Conservation (phyloP, 2,113 vertebrate species). For the Catharus fuscescens region DNA sequence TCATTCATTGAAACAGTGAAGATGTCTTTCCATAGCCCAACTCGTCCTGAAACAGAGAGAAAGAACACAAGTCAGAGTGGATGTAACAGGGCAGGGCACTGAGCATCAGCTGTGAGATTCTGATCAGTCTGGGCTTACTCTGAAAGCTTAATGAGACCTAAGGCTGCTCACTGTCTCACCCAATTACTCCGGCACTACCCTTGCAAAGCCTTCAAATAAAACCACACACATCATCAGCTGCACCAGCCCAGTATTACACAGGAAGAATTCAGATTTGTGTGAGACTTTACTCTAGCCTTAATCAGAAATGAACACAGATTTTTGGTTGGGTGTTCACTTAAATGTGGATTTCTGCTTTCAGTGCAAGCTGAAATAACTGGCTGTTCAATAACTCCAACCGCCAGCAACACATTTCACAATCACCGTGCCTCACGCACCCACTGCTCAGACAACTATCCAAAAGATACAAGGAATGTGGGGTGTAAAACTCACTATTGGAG, state of each 20-base stretch:
- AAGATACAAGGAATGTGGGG: not conserved
- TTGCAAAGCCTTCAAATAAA: not conserved
- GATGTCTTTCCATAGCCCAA: conserved; percentile 97
- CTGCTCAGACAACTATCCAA: not conserved
- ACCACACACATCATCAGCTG: not conserved
- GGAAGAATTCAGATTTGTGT: not conserved
- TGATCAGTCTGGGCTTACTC: not conserved
- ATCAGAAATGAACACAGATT: not conserved
- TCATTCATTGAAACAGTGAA: conserved; percentile 99
- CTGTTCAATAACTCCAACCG: not conserved
- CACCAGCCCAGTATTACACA: not conserved
- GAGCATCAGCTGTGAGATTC: not conserved
- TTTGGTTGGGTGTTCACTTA: not conserved
- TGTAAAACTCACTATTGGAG: not conserved
- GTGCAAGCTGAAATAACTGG: not conserved
- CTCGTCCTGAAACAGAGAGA: conserved; percentile 82
- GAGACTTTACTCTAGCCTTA: not conserved
- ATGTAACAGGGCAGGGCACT: not conserved
- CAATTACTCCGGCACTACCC: not conserved
- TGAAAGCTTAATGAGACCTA: not conserved
- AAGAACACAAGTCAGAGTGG: not conserved
- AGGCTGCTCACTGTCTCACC: not conserved
- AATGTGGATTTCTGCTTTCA: not conserved
- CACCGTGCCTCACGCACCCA: fast-evolving
- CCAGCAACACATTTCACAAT: not conserved